A percentile compares a stretch with the other conserved stretches of the same genome.
These are phyloP conservation scores for Gracilinanus agilis DNA, from an alignment of 2,113 vertebrate species.

Conservation along the genomic window DNA sequence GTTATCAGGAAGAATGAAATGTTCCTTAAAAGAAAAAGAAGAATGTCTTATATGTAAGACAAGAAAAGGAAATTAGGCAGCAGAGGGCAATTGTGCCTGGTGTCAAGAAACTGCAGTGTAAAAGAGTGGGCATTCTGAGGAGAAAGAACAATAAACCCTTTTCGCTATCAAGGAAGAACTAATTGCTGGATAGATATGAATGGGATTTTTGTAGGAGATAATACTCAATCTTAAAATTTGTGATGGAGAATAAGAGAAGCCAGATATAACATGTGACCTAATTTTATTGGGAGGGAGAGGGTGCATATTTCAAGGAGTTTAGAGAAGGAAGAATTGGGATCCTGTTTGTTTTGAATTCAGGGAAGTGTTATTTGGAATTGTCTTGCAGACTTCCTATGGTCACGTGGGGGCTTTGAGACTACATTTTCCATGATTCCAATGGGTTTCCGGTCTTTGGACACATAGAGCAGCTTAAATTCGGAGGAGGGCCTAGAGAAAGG, in stretches of 20 bases:
- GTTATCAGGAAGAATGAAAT: too few relatives aligned
- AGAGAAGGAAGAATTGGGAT: neutral
- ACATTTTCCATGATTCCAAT: too few relatives aligned
- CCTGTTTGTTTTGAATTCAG: too few relatives aligned
- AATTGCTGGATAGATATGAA: neutral
- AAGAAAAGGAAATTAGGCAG: neutral
- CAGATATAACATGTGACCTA: neutral
- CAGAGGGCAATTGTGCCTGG: neutral
- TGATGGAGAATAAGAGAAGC: neutral
- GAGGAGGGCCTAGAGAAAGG: too few relatives aligned
- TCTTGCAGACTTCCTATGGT: too few relatives aligned
- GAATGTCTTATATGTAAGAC: neutral
- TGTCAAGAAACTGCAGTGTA: neutral
- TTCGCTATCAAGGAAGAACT: neutral
- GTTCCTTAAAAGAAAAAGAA: too few relatives aligned
- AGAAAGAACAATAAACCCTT: neutral
- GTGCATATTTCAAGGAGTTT: neutral
- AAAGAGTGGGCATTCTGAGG: neutral
- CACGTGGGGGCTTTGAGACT: too few relatives aligned
- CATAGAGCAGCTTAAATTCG: too few relatives aligned
- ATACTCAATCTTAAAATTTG: neutral
- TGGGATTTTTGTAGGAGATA: neutral
- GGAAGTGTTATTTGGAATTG: too few relatives aligned
- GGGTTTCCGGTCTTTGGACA: too few relatives aligned
- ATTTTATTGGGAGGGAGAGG: neutral